These are phyloP conservation scores for Xyrichtys novacula DNA, from an alignment of 2,797 vertebrate genomes.

Conservation along the genomic window DNA sequence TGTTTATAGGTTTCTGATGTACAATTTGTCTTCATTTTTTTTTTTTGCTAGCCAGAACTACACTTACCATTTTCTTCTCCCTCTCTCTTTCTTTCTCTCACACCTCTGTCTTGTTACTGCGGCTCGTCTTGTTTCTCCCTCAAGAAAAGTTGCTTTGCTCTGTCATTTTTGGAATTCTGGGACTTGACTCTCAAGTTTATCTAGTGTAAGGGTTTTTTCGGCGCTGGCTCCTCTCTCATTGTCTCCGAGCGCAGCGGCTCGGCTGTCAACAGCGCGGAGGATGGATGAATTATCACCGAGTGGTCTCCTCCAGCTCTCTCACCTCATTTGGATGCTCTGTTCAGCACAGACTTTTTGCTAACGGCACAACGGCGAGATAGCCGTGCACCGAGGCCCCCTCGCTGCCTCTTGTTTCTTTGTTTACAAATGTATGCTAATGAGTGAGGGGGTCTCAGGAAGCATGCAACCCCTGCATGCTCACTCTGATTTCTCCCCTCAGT, in stretches of 20 bases:
- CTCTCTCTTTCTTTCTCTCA: constrained; percentile 17
- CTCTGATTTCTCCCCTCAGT: constrained; percentile 58
- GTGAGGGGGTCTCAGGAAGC: constrained; percentile 27
- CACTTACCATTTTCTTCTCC: constrained; percentile 12
- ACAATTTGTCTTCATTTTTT: constrained; percentile 33
- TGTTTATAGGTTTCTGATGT: constrained; percentile 48
- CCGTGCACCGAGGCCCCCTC: constrained; percentile 22
- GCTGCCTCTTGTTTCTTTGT: constrained; percentile 54
- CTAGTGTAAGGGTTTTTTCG: constrained; percentile 19
- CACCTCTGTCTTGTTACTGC: constrained; percentile 2
- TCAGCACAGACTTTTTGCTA: constrained; percentile 48
- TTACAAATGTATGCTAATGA: constrained; percentile 76
- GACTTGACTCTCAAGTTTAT: constrained; percentile 39
- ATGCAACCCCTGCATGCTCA: constrained; percentile 41
- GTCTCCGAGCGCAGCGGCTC: constrained; percentile 52
- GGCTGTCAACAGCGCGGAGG: constrained; percentile 62
- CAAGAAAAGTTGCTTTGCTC: constrained; percentile 16
- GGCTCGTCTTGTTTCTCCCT: constrained; percentile 17
- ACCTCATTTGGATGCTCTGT: constrained; percentile 72
- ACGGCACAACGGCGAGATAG: constrained; percentile 38
- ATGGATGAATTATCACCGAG: constrained; percentile 70
- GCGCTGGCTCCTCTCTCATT: constrained; percentile 46
- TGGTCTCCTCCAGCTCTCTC: constrained; percentile 68
- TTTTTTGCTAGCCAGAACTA: constrained; percentile 13
- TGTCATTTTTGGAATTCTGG: constrained; percentile 8